phyloP scores from a whole-genome alignment of 2,797 vertebrate genomes.

The Pelochelys cantorii region DNA sequence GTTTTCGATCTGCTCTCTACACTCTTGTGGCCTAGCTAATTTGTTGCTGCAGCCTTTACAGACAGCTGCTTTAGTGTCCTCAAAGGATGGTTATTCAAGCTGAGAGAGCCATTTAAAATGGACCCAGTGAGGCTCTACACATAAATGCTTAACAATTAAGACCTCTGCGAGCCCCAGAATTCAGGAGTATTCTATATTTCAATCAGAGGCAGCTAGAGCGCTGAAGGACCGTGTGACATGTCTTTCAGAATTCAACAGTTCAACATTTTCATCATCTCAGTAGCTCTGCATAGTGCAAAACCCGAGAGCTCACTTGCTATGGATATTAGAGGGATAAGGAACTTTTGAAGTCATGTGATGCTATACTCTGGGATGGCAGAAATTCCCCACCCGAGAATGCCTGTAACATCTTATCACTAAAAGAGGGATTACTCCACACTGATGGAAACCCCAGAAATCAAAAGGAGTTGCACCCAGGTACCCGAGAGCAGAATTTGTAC shows the following conservation, averaged over 20 bases:
- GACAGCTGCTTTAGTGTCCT: neutral
- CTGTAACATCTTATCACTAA: neutral
- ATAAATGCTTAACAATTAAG: neutral
- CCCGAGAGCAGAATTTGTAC: neutral
- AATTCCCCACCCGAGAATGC: neutral
- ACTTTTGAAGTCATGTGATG: neutral
- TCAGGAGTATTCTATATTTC: neutral
- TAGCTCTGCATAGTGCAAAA: neutral
- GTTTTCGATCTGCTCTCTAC: fast-evolving
- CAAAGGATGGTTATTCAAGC: neutral
- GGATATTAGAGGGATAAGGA: neutral
- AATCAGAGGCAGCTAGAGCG: neutral
- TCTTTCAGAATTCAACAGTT: fast-evolving
- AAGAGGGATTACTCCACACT: neutral
- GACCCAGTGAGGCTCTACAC: neutral
- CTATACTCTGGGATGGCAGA: neutral
- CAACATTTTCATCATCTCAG: neutral
- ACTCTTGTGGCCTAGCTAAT: neutral
- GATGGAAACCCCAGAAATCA: neutral
- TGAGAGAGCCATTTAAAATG: neutral
- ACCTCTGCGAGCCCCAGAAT: neutral
- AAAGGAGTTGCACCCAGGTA: neutral
- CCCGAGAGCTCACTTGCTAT: neutral
- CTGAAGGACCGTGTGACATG: neutral
- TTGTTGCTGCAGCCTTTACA: neutral